These are phyloP conservation scores for Punctoribates punctum DNA, from an alignment of 2,888 invertebrate genomes.

Conservation along the genomic window DNA sequence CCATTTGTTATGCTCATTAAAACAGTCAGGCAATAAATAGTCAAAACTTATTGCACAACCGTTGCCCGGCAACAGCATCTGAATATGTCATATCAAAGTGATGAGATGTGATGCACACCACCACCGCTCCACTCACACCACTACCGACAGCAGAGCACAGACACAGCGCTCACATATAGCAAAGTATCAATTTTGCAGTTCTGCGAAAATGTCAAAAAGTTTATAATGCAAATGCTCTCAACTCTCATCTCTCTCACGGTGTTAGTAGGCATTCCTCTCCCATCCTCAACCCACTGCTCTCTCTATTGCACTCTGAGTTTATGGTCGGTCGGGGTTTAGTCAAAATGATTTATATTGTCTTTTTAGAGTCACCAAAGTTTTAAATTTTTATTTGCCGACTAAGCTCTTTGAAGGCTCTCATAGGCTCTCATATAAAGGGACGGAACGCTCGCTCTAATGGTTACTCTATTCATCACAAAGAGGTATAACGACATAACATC, in stretches of 20 bases:
- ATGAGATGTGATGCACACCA: slow-evolving; percentile 33
- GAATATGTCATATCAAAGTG: slow-evolving; percentile 38
- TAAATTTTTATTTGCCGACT: slow-evolving; percentile 40
- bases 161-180: background rate
- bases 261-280: background rate
- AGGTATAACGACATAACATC: slow-evolving; percentile 5
- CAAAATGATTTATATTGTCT: slow-evolving; percentile 35
- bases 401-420: background rate
- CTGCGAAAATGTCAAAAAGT: slow-evolving; percentile 27
- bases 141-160: background rate
- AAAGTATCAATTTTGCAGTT: slow-evolving; percentile 30
- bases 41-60: slow-evolving; percentile 17
- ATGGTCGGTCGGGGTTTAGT: slow-evolving; percentile 27
- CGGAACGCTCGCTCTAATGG: slow-evolving; percentile 27
- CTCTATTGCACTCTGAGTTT: slow-evolving; percentile 7
- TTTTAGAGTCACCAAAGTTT: slow-evolving; percentile 37
- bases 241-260: background rate
- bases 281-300: background rate
- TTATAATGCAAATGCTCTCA: slow-evolving; percentile 29
- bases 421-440: slow-evolving; percentile 4
- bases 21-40: slow-evolving; percentile 19
- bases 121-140: background rate
- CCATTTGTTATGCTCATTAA: slow-evolving; percentile 37
- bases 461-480: slow-evolving; percentile 36
- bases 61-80: slow-evolving; percentile 28